These are phyloP conservation scores for Patagioenas fasciata DNA, from an alignment of 2,113 vertebrate genomes.

Conservation along the genomic window DNA sequence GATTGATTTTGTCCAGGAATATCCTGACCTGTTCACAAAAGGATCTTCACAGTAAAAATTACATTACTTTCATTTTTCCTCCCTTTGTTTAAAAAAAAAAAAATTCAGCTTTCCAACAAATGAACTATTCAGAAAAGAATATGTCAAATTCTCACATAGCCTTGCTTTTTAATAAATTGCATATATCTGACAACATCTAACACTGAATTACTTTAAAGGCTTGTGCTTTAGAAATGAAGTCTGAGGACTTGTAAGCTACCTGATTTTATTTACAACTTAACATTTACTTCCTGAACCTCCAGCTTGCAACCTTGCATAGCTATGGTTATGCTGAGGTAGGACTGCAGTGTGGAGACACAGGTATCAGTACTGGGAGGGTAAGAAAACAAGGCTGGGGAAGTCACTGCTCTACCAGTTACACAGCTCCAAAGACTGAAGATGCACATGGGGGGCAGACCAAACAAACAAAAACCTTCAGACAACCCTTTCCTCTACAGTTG, in stretches of 20 bases:
- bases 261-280: not conserved
- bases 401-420: not conserved
- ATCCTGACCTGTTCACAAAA: not conserved
- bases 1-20: not conserved
- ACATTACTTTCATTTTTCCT: not conserved
- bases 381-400: not conserved
- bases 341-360: not conserved
- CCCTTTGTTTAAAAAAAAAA: not conserved
- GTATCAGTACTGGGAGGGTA: not conserved
- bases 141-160: not conserved
- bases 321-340: not conserved
- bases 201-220: not conserved
- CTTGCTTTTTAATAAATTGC: not conserved
- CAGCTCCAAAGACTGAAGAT: not conserved
- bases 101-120: not conserved
- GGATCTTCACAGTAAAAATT: not conserved
- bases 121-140: not conserved
- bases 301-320: not conserved
- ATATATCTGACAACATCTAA: not conserved
- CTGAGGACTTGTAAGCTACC: not conserved
- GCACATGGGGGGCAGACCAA: accelerated
- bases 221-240: not conserved
- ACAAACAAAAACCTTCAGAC: not conserved
- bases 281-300: not conserved
- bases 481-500: not conserved